A percentile compares a stretch with the other conserved stretches of the same genome.
Conservation (phyloP, 2,888 invertebrate genomes). For the Pyrgus malvae region DNA sequence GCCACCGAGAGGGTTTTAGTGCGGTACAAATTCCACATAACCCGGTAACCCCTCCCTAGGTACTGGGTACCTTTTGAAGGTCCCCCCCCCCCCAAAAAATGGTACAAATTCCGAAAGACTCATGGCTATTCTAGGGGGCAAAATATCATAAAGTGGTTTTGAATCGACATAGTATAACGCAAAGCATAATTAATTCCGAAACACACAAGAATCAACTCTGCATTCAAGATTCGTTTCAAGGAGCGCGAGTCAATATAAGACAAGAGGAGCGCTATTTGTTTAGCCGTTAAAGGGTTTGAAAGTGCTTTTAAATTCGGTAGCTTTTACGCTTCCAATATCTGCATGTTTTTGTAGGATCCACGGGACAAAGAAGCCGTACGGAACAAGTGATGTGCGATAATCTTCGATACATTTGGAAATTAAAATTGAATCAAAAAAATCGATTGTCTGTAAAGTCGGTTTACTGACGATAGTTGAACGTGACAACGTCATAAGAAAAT, state of each 20-base stretch:
- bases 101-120: no score
- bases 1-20: no score
- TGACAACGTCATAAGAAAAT: no score
- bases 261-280: slow-evolving; percentile 49
- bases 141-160: neutral
- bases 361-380: slow-evolving; percentile 28
- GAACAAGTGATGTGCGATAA: neutral
- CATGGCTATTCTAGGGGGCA: no score
- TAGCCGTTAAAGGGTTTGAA: slow-evolving; percentile 59
- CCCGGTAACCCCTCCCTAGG: no score
- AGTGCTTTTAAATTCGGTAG: slow-evolving; percentile 44
- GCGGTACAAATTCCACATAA: no score
- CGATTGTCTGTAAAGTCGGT: no score
- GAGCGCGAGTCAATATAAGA: slow-evolving; percentile 42
- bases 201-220: no score
- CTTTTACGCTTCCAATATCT: slow-evolving; percentile 55
- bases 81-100: no score
- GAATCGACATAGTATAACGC: neutral
- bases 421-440: no score
- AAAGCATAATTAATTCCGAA: neutral
- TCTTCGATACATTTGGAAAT: neutral
- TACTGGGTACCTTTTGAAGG: no score
- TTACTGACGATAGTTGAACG: no score
- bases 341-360: slow-evolving; percentile 59
- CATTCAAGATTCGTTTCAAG: slow-evolving; percentile 12